Base-by-base conservation (phyloP, 2,797 vertebrate genomes). In the Nannoperca obscura region DNA sequence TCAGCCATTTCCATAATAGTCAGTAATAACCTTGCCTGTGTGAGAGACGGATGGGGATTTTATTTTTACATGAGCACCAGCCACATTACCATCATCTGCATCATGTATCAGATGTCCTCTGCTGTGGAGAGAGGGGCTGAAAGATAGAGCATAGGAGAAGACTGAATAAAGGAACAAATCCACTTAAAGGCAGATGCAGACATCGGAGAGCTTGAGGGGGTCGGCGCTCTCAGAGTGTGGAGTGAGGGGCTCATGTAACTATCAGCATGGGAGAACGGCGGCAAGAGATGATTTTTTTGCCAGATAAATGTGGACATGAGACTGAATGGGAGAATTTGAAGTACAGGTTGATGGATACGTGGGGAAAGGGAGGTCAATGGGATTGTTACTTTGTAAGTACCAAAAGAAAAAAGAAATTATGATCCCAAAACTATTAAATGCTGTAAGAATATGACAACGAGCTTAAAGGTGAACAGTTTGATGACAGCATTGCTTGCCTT, bases 21-120 rank as follows among this genome's bases (percentile, higher is more conserved):
- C 71, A 59, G 74, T 88, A 88, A 91, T 89, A 92, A 86, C 87
- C 81, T 83, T 86, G 86, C 63, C 63, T 54, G 54, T 72, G 71
- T 42, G 32, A 71, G 76, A 80, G 82, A 91, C 59, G 24, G 85
- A 92, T 89, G 76, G 74, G 73, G 73, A 85, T 86, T 92, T 93
- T 90, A 91, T 89, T 93, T 92, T 92, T 91, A 88, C 92, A 94
- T 89, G 86, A 92, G 84, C 83, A 50, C 34, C 40, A 78, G 81
- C 62, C 78, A 76, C 85, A 84, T 90, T 88, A 84, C 82, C 86
- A 70, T 81, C 72, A 8, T 83, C 83, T 86, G 64, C 86, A 78
- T 89, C 89, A 84, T 86, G 85, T 88, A 86, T 92, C 87, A 81
- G 76, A 89, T 90, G 85, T 87, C 88, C 36, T 74, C 57, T 2